A percentile compares a stretch with the other conserved stretches of the same genome.
Evolutionary conservation across 1,140 invertebrate species (phyloP).

Genomic region (Leptonema lineaticorne): DNA sequence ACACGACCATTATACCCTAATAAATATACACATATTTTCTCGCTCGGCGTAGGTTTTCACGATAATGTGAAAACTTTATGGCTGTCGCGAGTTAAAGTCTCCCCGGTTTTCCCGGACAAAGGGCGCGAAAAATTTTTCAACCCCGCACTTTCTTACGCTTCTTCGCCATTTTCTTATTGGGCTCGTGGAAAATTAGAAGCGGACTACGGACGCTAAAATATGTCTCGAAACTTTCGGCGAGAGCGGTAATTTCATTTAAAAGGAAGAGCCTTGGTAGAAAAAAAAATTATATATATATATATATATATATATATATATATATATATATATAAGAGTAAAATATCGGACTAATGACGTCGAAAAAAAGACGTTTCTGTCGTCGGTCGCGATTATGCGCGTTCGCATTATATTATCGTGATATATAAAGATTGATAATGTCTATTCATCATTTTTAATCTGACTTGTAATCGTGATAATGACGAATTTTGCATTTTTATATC

Average conservation of each 20-base stretch:
- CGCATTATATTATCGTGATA: background rate
- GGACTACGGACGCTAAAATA: background rate
- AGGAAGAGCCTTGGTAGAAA: too few relatives aligned
- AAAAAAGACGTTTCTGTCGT: background rate
- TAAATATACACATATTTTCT: too few relatives aligned
- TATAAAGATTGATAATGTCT: background rate
- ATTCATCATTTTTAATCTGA: too few relatives aligned
- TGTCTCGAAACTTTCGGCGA: background rate
- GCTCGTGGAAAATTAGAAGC: background rate
- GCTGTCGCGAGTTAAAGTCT: background rate
- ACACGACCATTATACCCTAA: too few relatives aligned
- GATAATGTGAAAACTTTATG: constrained; percentile 13
- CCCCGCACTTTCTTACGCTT: too few relatives aligned
- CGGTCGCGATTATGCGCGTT: background rate
- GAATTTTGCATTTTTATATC: too few relatives aligned
- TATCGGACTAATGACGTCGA: background rate
- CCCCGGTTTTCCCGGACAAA: background rate
- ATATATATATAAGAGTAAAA: background rate
- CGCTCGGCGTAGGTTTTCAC: too few relatives aligned
- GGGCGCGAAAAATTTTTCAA: background rate
- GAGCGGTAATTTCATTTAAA: background rate
- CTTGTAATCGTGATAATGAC: too few relatives aligned
- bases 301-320: background rate
- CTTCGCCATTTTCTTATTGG: too few relatives aligned
- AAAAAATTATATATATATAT: background rate